A percentile compares a stretch with the other conserved stretches of the same genome.
Evolutionary conservation across 2,797 vertebrate genomes (phyloP).

Genomic region (Falco novaeseelandiae): DNA sequence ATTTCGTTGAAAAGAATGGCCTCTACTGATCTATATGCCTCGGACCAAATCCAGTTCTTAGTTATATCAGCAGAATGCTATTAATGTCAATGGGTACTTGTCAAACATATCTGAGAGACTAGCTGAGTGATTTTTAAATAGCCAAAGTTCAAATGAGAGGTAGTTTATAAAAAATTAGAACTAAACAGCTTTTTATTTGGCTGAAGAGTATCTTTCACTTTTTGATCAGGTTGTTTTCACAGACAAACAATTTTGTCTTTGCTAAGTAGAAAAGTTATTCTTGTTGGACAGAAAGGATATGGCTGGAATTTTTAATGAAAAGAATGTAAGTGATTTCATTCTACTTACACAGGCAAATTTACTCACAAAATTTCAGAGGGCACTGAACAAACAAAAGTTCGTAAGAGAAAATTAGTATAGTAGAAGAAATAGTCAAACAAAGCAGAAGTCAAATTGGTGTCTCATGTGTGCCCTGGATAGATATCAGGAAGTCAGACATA

Average conservation of each 20-base stretch:
- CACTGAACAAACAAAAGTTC: constrained; percentile 23
- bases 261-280: background rate
- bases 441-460: background rate
- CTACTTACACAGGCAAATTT: constrained; percentile 29
- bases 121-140: background rate
- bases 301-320: background rate
- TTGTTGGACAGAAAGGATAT: background rate
- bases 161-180: background rate
- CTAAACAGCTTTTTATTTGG: background rate
- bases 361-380: constrained; percentile 11
- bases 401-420: constrained; percentile 8
- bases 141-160: background rate
- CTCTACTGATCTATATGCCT: background rate
- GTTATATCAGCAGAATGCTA: background rate
- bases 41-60: background rate
- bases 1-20: background rate
- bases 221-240: background rate
- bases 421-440: constrained; percentile 12
- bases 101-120: background rate
- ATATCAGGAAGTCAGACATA: background rate
- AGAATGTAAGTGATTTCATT: background rate
- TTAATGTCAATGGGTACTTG: background rate
- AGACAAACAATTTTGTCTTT: background rate
- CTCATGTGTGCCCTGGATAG: background rate
- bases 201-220: background rate